Evolutionary conservation across 2,113 vertebrate species (phyloP), one percentile per base, ranked within the genome.

Genomic region (Colaptes auratus): DNA sequence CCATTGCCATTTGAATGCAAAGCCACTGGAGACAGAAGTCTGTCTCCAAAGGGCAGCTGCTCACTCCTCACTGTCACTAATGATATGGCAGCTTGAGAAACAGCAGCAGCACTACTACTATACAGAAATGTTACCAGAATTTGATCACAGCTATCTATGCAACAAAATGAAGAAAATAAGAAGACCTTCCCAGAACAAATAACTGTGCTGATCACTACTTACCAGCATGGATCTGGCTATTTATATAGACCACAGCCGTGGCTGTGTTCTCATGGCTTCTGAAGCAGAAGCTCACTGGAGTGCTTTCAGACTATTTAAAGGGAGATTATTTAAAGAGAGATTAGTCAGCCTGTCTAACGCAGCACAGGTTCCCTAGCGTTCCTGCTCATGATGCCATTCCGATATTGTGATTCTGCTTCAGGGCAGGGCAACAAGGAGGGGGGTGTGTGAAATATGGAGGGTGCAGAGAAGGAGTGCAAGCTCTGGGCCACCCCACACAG

Each of bases 221-320:
- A 80, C 88, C 86, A 93, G 88, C 90, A 64, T 10, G 76, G 82
- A 31, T 88, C 48, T 88, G 69, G 70, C 73, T 96, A 92, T 95
- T 94, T 96, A 81, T 92, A 70, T 21, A 65, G 82, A 53, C 46
- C 50, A 56, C 50, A 82, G 46, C 16, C 6, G 1, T 56, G 76
- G 80, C 76, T 78, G 66, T 55, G 64, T 65, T 77, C 84, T 89
- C 36, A 48, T 44, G 82, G 50, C 74, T 96, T 27, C 86, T 89
- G 81, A 93, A 95, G 90, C 77, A 95, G 90, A 93, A 96, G 88
- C 35, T 86, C 83, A 48, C 56, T 52, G 88, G 36, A 74, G 50
- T 70, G 48, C 58, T 88, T 77, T 85, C 89, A 92, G 88, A 17
- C 95, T 96, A 95, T 94, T 95, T 96, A 90, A 96, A 95, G 93